Evolutionary conservation across 2,797 vertebrate genomes (phyloP), one percentile per base, ranked within the genome.

Genomic region (Glyptemys insculpta): DNA sequence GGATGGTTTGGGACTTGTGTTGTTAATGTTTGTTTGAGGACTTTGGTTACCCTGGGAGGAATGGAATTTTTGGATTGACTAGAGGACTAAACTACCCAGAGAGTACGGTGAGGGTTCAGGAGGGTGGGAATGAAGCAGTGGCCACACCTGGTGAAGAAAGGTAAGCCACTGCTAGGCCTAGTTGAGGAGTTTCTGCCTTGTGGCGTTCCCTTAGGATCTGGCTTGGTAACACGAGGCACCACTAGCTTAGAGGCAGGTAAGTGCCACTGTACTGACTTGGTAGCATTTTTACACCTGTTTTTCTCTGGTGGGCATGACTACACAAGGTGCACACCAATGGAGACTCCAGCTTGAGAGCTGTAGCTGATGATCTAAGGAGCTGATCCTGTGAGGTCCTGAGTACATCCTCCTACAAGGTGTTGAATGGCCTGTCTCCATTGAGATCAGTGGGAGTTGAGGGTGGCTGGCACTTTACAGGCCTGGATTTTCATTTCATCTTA

Each of bases 391-490:
- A 65, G 62, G 62, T n/a, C 62, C 62, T 65, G 68, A 23, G 37
- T 23, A 23, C 37, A 41, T 72, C 37, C 37, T 72, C 15, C 15
- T 59, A 87, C 18, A 3, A 37, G 37, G 4, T 49, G 50, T 0
- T 2, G 79, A 34, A 52, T 10, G 83, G 12, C 14, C 6, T 5
- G 34, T 4, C 12, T 78, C 12, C 44, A 78, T 29, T 29, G 74
- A 78, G 14, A 47, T 78, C 74, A 49, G 12, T 31, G 47, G 44
- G 27, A 78, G 8, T 53, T 47, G 37, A 56, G 37, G n/a, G 11
- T 52, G 53, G 0, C 0, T 31, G 57, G 25, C 3, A 49, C 14
- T 34, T 82, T 84, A 59, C 7, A 2, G 34, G 2, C 27, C 21
- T 21, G 37, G 3, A 68, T 6, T 68, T 59, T 57, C 81, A 41